Percentiles rank a stretch among this genome's conserved stretches.
Evolutionary conservation across 2,888 invertebrate species (phyloP).

Genomic region (Cyclophora albipunctata): DNA sequence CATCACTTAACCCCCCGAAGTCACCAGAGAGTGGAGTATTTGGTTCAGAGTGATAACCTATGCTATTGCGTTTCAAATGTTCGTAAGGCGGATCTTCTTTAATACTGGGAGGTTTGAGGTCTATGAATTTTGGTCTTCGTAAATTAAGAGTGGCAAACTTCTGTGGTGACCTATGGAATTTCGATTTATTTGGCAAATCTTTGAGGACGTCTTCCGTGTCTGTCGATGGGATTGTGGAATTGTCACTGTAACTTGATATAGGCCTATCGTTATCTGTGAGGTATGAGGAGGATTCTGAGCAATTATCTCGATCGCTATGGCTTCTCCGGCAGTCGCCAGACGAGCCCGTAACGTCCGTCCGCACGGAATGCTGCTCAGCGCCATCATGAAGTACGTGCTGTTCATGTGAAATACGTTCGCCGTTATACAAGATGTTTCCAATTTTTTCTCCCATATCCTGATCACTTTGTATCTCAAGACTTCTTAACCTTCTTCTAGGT

Average conservation of each 20-base stretch:
- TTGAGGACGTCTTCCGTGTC: constrained; percentile 68
- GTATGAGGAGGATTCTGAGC: constrained; percentile 69
- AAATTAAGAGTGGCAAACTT: constrained; percentile 68
- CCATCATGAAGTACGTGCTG: constrained; percentile 56
- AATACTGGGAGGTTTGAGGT: constrained; percentile 45
- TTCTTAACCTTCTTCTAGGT: constrained; percentile 63
- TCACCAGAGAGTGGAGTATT: constrained; percentile 62
- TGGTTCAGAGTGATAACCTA: constrained; percentile 69
- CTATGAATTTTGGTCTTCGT: constrained; percentile 66
- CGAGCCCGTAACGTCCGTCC: constrained; percentile 59
- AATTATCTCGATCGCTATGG: constrained; percentile 69
- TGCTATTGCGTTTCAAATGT: constrained; percentile 58
- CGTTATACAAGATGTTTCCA: constrained; percentile 53
- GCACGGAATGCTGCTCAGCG: constrained; percentile 63
- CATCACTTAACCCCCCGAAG: constrained; percentile 42
- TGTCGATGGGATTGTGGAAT: constrained; percentile 68
- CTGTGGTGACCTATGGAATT: constrained; percentile 68
- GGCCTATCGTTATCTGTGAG: constrained; percentile 69
- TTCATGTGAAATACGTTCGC: constrained; percentile 55
- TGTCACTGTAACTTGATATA: constrained; percentile 70
- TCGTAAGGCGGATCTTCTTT: constrained; percentile 57
- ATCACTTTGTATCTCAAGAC: constrained; percentile 53
- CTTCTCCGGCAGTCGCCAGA: constrained; percentile 64
- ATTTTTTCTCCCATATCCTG: constrained; percentile 51
- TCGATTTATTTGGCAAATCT: constrained; percentile 65